Base-by-base conservation (phyloP, 2,888 invertebrate genomes). In the Sinopyrophorus schimmeli region DNA sequence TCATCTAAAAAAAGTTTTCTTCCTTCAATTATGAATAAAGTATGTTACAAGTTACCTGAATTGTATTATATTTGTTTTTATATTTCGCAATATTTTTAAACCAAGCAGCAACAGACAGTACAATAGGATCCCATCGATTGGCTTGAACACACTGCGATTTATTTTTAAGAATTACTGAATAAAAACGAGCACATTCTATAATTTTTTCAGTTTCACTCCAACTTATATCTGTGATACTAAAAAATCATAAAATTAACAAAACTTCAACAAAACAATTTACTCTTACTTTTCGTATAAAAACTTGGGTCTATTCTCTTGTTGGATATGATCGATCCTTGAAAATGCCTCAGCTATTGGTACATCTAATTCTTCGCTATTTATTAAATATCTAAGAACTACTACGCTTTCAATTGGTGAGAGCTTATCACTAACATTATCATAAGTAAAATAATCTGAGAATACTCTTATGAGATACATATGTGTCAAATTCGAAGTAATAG, bases 121-220 rank as follows among this genome's bases (percentile, higher is more conserved):
- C 77, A 57, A 82, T 74, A 65, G 86, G 83, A 75, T 91, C 91
- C 89, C 91, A 90, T 59, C 83, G 79, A 54, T 76, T 70, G 18
- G 74, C 56, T 3, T 73, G 69, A 52, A 69, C 42, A 47, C 48
- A 49, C 15, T 61, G 43, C 23, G 69, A 56, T 23, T 68, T 62
- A 20, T 57, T 35, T 34, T 61, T 53, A 11, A 78, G 67, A 30
- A 74, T 58, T 10, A 59, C 54, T 7, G 67, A 56, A 54, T 75
- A 67, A 26, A 76, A 66, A 47, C 71, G 66, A 46, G 75, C 66
- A 6, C 74, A 66, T 59, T 76, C 74, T 7, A 72, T 63, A 44
- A 75, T 70, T 46, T 70, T 65, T 42, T 72, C 63, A 5, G 69
- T 58, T 14, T 68, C 56, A 21, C 64, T 53, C 72, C 73, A 74